Base-by-base conservation (phyloP, 2,888 invertebrate genomes). In the Rhamphomyia laevipes region DNA sequence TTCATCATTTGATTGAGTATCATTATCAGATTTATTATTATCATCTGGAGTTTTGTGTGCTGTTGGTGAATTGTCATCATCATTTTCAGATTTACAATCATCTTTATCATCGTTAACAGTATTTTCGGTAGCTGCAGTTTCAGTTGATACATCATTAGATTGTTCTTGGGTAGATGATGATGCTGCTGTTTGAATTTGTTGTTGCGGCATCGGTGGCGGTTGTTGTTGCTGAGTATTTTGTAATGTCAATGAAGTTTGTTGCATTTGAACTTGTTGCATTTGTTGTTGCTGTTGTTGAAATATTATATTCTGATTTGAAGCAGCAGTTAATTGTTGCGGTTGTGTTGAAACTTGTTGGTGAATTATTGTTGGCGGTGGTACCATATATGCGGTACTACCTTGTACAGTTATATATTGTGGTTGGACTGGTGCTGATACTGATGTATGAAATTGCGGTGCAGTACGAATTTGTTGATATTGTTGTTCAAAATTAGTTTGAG, bases 391-490 rank as follows among this genome's bases (percentile, higher is more conserved):
- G 3, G 57, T 55, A 48, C 52, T 1, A 17, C 56, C 56, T 21
- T 57, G 58, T 9, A 58, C 53, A 11, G 56, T 54, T n/a, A 57
- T 57, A 45, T 51, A 56, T 35, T 58, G 56, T 27, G n/a, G 42
- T 35, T 57, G 57, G 2, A 21, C 23, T 9, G 27, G 3, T 15
- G 13, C 23, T 23, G 21, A 9, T 15, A 23, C 15, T 4, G n/a
- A 15, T 7, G 42, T 42, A 23, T 45, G 48, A 9, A 46, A 30
- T 17, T 37, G 48, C 15, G 45, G 16, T n/a, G 33, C 44, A 16
- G 7, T 15, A 21, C 21, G 42, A 42, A 15, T 21, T 42, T 23
- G 13, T 27, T 42, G 42, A 10, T n/a, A 35, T 35, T 42, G 42
- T 27, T 42, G 42, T n/a, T 42, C 23, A 27, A 42, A 42, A 23